Evolutionary conservation across 1,140 invertebrate genomes (phyloP), one percentile per base, ranked within the genome.

Genomic region (Calosoma granatense): DNA sequence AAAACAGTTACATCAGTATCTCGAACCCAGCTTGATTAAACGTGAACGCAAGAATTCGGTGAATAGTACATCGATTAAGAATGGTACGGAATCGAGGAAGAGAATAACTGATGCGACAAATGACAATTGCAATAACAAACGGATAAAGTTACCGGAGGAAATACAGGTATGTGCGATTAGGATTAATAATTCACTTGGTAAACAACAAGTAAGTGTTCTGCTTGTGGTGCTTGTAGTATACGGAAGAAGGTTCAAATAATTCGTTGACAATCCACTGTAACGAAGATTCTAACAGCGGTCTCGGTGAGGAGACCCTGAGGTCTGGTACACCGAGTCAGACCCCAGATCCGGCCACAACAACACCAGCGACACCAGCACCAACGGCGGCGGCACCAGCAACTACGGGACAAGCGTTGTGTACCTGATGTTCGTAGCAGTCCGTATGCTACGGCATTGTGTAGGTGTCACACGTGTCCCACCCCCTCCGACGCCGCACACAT

Each of bases 1-100:
- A 57, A 92, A 86, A 74, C 84, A 90, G 62, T 73, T 93, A 23
- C 76, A 78, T 53, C 80, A 83, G 61, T 92, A 90, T 72, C 72
- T 93, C 58, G 81, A 87, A 14, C 72, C 78, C 2, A 81, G 81
- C 61, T 74, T 90, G 30, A 67, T 92, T 3, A 83, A 82, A 64
- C 78, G 79, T 52, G 82, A 88, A 60, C 80, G 83, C 60, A 86
- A 85, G 67, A 74, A 73, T 0, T 76, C 75, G 59, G 67, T 61
- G n/a, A 61, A 56, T 12, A 63, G 53, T 23, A 55, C 41, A 15
- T 39, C 22, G 39, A 22, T 19, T 36, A 63, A 61, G 55, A 67
- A 66, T 57, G 62, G 61, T 26, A 55, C 60, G 14, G 63, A 63
- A 11, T 59, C 15, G 36, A 61, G 64, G 36, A 72, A 73, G 54